phyloP scores from a whole-genome alignment of 2,797 vertebrate species.

The Spheniscus humboldti region DNA sequence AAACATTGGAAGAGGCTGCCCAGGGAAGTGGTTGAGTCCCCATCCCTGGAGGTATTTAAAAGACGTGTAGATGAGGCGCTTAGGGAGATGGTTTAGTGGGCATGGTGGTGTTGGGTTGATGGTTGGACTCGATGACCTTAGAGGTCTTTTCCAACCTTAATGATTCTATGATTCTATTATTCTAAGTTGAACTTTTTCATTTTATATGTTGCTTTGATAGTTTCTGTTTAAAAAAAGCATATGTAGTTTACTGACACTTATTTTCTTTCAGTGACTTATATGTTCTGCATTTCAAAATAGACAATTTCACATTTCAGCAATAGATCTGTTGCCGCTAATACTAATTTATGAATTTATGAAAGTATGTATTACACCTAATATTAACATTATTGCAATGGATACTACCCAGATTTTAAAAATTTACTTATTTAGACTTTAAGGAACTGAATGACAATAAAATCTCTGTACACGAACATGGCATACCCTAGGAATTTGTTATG shows the following conservation, averaged over 20 bases:
- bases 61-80: too few species aligned
- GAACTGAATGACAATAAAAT: neutral
- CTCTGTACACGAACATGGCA: neutral
- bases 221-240: neutral
- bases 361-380: neutral
- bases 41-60: too few species aligned
- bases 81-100: too few species aligned
- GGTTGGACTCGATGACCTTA: too few species aligned
- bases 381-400: conserved; percentile 2
- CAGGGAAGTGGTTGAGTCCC: too few species aligned
- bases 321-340: neutral
- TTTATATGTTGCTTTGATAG: neutral
- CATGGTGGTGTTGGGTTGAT: too few species aligned
- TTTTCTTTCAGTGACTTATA: neutral
- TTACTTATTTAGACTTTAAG: neutral
- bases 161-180: too few species aligned
- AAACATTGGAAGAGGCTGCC: too few species aligned
- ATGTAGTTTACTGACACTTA: neutral
- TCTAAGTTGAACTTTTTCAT: neutral
- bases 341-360: conserved; percentile 3
- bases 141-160: too few species aligned
- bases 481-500: neutral
- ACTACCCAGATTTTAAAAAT: neutral
- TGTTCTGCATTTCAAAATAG: neutral
- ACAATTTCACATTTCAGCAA: neutral